Evolutionary conservation across 2,113 vertebrate species (phyloP).

Genomic region (Ploceus nigricollis): DNA sequence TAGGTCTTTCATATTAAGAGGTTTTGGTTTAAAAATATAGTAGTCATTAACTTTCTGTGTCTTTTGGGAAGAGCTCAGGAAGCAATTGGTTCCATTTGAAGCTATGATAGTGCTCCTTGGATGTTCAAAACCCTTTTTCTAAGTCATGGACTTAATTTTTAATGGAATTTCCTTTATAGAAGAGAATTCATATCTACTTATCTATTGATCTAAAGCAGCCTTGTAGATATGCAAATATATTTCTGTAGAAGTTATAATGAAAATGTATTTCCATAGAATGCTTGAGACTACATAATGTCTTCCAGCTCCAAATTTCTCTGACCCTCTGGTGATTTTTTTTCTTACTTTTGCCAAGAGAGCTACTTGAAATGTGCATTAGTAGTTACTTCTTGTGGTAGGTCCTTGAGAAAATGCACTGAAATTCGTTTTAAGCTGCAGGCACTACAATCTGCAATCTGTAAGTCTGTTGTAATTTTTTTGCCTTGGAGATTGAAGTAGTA

Average conservation of each 20-base stretch:
- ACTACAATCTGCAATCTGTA: not conserved
- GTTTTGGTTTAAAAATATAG: not conserved
- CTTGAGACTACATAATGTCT: not conserved
- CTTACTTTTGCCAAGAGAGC: not conserved
- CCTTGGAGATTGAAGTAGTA: not conserved
- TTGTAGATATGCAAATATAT: slow-evolving; percentile 1
- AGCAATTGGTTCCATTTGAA: not conserved
- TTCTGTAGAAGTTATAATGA: not conserved
- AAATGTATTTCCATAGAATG: not conserved
- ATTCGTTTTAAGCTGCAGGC: not conserved
- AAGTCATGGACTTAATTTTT: not conserved
- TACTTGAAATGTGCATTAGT: not conserved
- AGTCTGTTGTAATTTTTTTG: not conserved
- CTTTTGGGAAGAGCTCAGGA: not conserved
- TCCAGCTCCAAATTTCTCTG: not conserved
- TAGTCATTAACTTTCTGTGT: not conserved
- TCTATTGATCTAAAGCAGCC: not conserved
- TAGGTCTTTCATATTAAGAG: not conserved
- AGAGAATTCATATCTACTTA: not conserved
- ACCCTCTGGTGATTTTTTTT: not conserved
- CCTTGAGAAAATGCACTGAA: not conserved
- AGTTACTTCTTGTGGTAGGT: not conserved
- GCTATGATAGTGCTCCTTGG: not conserved
- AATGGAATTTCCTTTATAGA: not conserved
- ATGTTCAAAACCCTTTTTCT: not conserved